A percentile compares a stretch with the other conserved stretches of the same genome.
phyloP scores from a whole-genome alignment of 2,888 invertebrate genomes.

The Rhagonycha lutea region DNA sequence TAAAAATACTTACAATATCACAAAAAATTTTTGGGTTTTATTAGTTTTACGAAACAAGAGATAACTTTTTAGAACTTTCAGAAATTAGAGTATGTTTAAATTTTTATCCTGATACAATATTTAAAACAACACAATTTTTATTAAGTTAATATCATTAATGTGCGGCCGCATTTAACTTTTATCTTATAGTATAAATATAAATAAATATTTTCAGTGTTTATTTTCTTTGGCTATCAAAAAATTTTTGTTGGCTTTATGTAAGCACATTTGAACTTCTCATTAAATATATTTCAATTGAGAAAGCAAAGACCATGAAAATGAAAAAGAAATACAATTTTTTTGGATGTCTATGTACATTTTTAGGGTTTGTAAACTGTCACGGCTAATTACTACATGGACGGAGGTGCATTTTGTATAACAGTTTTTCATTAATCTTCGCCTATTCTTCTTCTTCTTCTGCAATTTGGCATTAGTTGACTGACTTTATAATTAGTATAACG shows the following conservation, averaged over 20 bases:
- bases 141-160: background rate
- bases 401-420: conserved; percentile 4
- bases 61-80: background rate
- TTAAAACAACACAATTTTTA: too few species aligned
- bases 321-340: background rate
- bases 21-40: background rate
- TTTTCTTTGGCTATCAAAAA: background rate
- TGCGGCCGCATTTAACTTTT: background rate
- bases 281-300: conserved; percentile 30
- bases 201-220: background rate
- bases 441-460: background rate
- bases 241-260: conserved; percentile 22
- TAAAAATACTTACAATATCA: background rate
- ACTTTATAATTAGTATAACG: conserved; percentile 23
- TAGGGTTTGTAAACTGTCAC: background rate
- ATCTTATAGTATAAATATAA: background rate
- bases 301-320: conserved; percentile 19
- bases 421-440: conserved; percentile 10
- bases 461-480: conserved; percentile 20
- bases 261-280: conserved; percentile 29
- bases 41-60: background rate
- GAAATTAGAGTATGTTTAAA: background rate
- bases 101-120: background rate
- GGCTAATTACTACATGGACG: background rate
- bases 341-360: background rate